Conservation (phyloP, 2,888 invertebrate genomes). For the Protula sp. region DNA sequence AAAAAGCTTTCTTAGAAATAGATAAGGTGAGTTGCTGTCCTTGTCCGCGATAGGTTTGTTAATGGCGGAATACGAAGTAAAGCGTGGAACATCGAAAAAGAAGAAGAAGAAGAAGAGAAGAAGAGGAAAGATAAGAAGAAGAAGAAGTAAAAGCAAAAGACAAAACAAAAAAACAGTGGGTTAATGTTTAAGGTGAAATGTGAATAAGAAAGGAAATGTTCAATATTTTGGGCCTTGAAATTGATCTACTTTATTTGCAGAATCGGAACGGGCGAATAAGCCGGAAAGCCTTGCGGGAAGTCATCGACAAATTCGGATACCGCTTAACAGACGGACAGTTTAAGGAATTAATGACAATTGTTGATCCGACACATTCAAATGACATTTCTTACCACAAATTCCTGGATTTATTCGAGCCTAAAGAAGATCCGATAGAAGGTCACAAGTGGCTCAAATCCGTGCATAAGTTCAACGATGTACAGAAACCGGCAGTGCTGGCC, state of each 20-base stretch:
- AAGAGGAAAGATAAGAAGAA: too few species aligned
- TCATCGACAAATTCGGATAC: constrained; percentile 42
- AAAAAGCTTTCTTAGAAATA: constrained; percentile 46
- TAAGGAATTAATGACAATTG: constrained; percentile 36
- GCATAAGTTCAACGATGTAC: constrained; percentile 42
- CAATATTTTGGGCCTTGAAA: too few species aligned
- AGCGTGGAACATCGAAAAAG: too few species aligned
- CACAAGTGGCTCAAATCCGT: constrained; percentile 50
- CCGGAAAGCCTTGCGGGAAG: constrained; percentile 36
- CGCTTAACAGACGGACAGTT: constrained; percentile 40
- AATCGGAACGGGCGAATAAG: constrained; percentile 43
- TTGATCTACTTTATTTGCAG: too few species aligned
- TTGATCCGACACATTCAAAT: constrained; percentile 43
- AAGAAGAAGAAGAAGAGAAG: too few species aligned
- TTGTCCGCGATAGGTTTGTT: too few species aligned
- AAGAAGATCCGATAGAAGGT: constrained; percentile 33
- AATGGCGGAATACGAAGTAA: too few species aligned
- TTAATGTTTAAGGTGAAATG: too few species aligned
- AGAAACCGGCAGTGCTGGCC: constrained; percentile 43
- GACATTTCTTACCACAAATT: constrained; percentile 46
- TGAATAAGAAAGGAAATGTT: too few species aligned
- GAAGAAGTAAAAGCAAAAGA: too few species aligned
- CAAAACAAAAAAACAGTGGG: too few species aligned
- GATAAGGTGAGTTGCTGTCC: constrained; percentile 39
- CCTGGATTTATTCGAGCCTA: constrained; percentile 47